phyloP scores from a whole-genome alignment of 2,888 invertebrate genomes.

The Andrena bucephala region DNA sequence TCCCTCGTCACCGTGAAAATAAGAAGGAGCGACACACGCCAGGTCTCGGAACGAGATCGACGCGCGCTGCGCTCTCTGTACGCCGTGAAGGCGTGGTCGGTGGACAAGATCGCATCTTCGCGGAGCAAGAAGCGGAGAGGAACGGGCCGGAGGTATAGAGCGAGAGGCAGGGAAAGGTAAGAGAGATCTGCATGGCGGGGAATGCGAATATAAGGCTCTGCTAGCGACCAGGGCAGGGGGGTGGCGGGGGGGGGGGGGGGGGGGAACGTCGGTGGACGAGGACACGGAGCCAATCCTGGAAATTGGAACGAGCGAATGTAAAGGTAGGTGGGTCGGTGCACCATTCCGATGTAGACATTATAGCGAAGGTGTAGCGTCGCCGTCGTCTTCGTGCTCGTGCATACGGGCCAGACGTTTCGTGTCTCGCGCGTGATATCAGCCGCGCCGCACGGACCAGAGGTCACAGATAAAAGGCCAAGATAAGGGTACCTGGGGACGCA shows the following conservation, averaged over 20 bases:
- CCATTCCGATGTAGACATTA: constrained; percentile 75
- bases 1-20: constrained; percentile 39
- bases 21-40: constrained; percentile 54
- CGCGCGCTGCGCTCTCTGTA: constrained; percentile 58
- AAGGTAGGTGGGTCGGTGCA: constrained; percentile 49
- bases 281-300: constrained; percentile 67
- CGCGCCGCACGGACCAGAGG: constrained; percentile 80
- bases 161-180: constrained; percentile 46
- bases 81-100: constrained; percentile 75
- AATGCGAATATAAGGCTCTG: constrained; percentile 57
- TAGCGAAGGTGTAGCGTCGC: constrained; percentile 56
- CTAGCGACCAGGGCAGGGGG: not conserved
- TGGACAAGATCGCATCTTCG: constrained; percentile 79
- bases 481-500: constrained; percentile 79
- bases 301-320: constrained; percentile 53
- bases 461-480: constrained; percentile 82
- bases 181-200: constrained; percentile 59
- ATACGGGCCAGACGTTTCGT: constrained; percentile 54
- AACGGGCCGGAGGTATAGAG: constrained; percentile 20
- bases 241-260: constrained; percentile 40
- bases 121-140: constrained; percentile 68
- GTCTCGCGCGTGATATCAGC: constrained; percentile 67
- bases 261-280: constrained; percentile 36
- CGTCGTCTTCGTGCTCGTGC: constrained; percentile 55
- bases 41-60: constrained; percentile 69